phyloP scores from a whole-genome alignment of 2,888 invertebrate genomes.

The Rhagophthalmus giganteus region DNA sequence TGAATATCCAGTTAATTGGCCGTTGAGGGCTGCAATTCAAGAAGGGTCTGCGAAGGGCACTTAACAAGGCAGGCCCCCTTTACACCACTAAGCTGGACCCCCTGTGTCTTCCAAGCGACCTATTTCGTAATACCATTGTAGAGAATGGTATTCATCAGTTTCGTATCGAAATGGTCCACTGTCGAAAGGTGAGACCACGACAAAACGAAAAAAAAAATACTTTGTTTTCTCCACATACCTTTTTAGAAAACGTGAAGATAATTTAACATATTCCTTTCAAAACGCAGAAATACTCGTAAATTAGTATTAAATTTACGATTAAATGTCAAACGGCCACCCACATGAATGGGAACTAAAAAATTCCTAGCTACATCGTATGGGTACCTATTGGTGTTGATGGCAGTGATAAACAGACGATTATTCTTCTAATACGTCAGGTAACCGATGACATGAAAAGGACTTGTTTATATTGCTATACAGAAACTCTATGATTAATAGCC shows the following conservation, averaged over 20 bases:
- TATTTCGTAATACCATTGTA: constrained; percentile 2
- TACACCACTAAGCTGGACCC: constrained; percentile 35
- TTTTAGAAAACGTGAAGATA: constrained; percentile 13
- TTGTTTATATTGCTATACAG: constrained; percentile 57
- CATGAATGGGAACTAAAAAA: constrained; percentile 38
- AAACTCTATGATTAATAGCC: constrained; percentile 55
- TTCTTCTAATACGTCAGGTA: constrained; percentile 55
- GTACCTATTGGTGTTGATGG: constrained; percentile 56
- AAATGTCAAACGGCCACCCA: constrained; percentile 44
- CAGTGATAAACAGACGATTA: constrained; percentile 57
- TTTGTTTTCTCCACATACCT: neutral
- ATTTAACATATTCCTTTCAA: constrained; percentile 3
- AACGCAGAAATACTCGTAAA: constrained; percentile 4
- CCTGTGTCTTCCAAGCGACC: constrained; percentile 30
- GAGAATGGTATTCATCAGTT: constrained; percentile 4
- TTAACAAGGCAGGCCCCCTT: constrained; percentile 39
- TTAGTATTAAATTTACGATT: constrained; percentile 8
- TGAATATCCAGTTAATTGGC: constrained; percentile 44
- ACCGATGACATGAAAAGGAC: constrained; percentile 59
- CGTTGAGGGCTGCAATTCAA: constrained; percentile 35
- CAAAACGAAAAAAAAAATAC: neutral
- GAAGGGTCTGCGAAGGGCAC: constrained; percentile 31
- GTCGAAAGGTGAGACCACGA: constrained; percentile 5
- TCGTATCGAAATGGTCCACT: constrained; percentile 16
- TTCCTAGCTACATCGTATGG: constrained; percentile 43